Evolutionary conservation across 2,797 vertebrate species (phyloP), one percentile per base, ranked within the genome.

Genomic region (Liparis tanakae): DNA sequence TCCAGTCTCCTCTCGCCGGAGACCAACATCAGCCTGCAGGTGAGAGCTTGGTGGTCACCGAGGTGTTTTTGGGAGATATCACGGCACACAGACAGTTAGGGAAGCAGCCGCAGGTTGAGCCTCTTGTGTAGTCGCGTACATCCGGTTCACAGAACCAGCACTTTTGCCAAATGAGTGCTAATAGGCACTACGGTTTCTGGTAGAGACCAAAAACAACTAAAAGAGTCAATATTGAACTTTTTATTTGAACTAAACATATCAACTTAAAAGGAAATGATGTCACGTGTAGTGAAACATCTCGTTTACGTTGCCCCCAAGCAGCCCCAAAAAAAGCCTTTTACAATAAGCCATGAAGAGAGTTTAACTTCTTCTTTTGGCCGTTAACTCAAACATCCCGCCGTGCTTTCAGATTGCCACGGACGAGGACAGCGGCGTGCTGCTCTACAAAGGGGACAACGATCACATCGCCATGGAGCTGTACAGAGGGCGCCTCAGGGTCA

Each of bases 21-120:
- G 72, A 96, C 96, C 18, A 99, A 99, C 91, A 99, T 99, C 85
- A 97, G 96, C 63, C 90, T 99, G 5, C 98, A 99, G 98, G 98
- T 99, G 18, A 0, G 33, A 20, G 9, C 20, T 61, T 18, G n/a
- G n/a, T n/a, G n/a, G 36, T 33, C 7, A 10, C 2, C 14, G 7
- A 17, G 14, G 22, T 5, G 66, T n/a, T 41, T 60, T 22, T 25
- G 20, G 15, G n/a, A 41, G 25, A 30, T 30, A 30, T 30, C 25
- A 10, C 7, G 4, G 25, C 25, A 30, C 25, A 30, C 25, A 30
- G 20, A 12, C 50, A 25, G 20, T 25, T 25, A 25, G 50, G 13
- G 20, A 53, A 30, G 25, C 25, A 53, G 51, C 4, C 22, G 2
- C 22, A 14, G 51, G 13, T 13, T n/a, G 46, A 6, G 43, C 15